These are phyloP conservation scores for Puma concolor DNA, from an alignment of 2,113 vertebrate genomes.

Conservation along the genomic window DNA sequence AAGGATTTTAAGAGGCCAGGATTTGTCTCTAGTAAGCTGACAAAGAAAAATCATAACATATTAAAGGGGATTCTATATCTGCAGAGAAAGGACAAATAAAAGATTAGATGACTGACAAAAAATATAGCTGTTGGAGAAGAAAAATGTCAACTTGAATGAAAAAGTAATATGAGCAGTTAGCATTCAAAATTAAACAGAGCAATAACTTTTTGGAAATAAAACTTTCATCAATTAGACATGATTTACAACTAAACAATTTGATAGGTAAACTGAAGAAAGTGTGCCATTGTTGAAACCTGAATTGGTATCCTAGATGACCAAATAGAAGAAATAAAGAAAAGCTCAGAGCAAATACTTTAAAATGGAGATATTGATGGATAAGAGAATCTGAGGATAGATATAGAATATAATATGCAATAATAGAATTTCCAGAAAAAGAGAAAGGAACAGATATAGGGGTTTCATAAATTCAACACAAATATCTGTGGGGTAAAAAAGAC, in stretches of 20 bases:
- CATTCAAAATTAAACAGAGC: background rate
- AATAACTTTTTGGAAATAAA: background rate
- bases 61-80: background rate
- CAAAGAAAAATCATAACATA: background rate
- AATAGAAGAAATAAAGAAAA: background rate
- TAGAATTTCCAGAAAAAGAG: conserved; percentile 45
- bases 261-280: background rate
- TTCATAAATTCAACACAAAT: conserved; percentile 44
- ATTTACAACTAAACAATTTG: background rate
- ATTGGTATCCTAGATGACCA: background rate
- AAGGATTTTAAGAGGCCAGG: background rate
- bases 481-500: background rate
- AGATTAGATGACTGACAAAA: background rate
- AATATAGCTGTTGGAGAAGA: background rate
- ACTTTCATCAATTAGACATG: background rate
- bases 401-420: background rate
- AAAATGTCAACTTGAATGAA: background rate
- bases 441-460: background rate
- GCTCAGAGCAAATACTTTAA: background rate
- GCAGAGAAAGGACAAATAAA: background rate
- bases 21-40: background rate
- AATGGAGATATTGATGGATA: conserved; percentile 1
- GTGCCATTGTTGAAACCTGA: background rate
- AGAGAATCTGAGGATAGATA: background rate
- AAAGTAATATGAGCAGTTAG: background rate